Base-by-base conservation (phyloP, 2,113 vertebrate genomes). In the Phaethornis superciliosus region DNA sequence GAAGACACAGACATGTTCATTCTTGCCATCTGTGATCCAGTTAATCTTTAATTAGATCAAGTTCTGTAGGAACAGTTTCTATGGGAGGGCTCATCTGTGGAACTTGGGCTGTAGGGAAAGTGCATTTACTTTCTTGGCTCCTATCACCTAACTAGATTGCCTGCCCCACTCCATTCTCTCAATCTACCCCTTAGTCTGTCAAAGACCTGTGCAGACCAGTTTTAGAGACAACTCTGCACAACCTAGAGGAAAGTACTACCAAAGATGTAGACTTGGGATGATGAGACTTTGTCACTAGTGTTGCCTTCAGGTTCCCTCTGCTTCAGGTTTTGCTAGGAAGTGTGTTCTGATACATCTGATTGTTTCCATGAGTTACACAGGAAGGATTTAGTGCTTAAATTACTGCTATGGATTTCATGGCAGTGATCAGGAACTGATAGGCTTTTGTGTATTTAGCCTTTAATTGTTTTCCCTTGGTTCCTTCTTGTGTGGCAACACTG, bases 31-130 rank as follows among this genome's bases (percentile, higher is more conserved):
- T 85, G 49, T 64, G 65, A 89, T 87, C 74, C 89, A 76, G 1
- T n/a, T 8, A 94, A 62, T 91, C 72, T 86, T 95, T 95, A 90
- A 92, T 94, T 89, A 89, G 87, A 49, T 81, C 62, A 76, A 47
- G 52, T 81, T 90, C 56, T 89, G 64, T 83, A 90, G 81, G 63
- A 95, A 63, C 28, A 60, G 14, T 60, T 92, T 84, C 52, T 90
- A 4, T 65, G 62, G 51, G 68, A 83, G 51, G 81, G 42, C 63
- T 92, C 13, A 20, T 42, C 32, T 40, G 15, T 49, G 33, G 30
- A 72, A n/a, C 54, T 20, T 35, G 83, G 68, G 19, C 35, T 86
- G 5, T 18, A 60, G 51, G 85, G 67, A 71, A 93, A 81, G 60
- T 3, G 7, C 16, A 7, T 68, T 92, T 77, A 28, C 58, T 75